These are phyloP conservation scores for Alectoris magna DNA, from an alignment of 2,797 vertebrate genomes.

Conservation along the genomic window DNA sequence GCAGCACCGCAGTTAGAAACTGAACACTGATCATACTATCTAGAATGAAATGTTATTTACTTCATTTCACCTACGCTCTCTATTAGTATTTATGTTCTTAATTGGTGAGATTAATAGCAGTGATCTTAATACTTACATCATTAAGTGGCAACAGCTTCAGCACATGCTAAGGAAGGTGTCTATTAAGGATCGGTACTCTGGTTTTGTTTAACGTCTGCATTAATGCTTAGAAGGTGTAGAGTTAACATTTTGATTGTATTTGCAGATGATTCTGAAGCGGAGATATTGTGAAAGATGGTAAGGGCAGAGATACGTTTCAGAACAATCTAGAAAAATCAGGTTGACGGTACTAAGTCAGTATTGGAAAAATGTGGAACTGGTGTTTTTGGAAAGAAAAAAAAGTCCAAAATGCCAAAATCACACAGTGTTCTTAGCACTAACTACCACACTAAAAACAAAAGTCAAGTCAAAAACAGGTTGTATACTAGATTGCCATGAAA, in stretches of 20 bases:
- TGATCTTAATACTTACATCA: not conserved
- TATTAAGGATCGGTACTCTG: not conserved
- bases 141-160: not conserved
- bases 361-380: not conserved
- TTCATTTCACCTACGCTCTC: not conserved
- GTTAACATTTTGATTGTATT: not conserved
- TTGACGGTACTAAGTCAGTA: not conserved
- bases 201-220: not conserved
- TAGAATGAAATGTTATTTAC: not conserved
- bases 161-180: not conserved
- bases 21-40: not conserved
- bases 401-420: not conserved
- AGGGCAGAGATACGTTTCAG: not conserved
- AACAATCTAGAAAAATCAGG: not conserved
- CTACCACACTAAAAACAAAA: not conserved
- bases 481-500: not conserved
- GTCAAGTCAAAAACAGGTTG: slow-evolving; percentile 10
- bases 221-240: not conserved
- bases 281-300: not conserved
- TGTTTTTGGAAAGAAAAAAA: not conserved
- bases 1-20: not conserved
- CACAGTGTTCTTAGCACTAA: not conserved
- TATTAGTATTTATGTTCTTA: not conserved
- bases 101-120: not conserved
- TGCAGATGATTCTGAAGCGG: not conserved